Percentiles rank a stretch among this genome's conserved stretches.
Conservation (phyloP, 2,797 vertebrate species). For the Micrastur ruficollis region DNA sequence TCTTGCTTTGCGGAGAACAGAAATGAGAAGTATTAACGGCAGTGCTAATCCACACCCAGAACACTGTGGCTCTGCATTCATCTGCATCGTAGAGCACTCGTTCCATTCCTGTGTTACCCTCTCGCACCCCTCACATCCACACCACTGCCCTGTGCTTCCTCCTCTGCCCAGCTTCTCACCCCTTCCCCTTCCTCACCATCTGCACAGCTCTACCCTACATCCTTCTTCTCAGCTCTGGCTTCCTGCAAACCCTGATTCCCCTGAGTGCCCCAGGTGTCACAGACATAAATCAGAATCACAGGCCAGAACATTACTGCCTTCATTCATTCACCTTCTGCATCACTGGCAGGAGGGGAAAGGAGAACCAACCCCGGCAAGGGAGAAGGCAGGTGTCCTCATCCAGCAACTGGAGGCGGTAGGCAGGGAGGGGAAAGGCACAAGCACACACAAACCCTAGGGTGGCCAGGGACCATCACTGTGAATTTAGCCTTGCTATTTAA, state of each 20-base stretch:
- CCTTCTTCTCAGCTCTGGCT: background rate
- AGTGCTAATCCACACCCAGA: rapidly evolving
- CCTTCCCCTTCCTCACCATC: background rate
- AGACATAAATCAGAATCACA: background rate
- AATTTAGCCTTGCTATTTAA: background rate
- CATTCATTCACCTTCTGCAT: background rate
- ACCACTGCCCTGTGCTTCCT: background rate
- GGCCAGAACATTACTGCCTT: background rate
- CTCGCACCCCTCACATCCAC: background rate
- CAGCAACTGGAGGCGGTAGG: background rate
- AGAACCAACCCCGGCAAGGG: too few relatives aligned
- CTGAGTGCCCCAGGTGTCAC: rapidly evolving
- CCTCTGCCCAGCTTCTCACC: background rate
- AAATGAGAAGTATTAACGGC: background rate
- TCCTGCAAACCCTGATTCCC: background rate
- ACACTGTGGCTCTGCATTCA: rapidly evolving
- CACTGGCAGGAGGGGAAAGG: background rate
- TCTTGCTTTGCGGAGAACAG: background rate
- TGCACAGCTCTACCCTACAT: background rate
- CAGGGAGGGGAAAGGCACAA: background rate
- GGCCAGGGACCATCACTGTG: background rate
- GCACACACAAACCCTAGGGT: background rate
- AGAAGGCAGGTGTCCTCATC: background rate
- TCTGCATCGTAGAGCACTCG: rapidly evolving
- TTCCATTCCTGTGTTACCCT: background rate